phyloP scores from a whole-genome alignment of 2,797 vertebrate genomes.

The Sebastes dallii region DNA sequence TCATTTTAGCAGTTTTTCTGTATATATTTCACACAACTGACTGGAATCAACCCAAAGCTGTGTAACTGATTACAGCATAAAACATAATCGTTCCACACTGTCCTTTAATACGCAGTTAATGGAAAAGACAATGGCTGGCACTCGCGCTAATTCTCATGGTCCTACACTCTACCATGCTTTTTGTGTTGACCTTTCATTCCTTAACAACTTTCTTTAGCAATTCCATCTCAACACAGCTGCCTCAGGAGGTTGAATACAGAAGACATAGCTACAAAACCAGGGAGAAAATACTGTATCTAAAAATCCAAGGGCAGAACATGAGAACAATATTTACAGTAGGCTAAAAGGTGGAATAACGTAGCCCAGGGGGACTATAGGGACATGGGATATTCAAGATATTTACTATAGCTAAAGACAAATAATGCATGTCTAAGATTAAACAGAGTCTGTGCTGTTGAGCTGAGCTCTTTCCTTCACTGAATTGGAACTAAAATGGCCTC shows the following conservation, averaged over 20 bases:
- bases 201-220: constrained; percentile 31
- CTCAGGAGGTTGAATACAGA: constrained; percentile 19
- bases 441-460: constrained; percentile 62
- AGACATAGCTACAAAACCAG: not conserved
- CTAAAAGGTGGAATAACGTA: not conserved
- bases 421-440: constrained; percentile 63
- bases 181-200: constrained; percentile 40
- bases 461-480: constrained; percentile 72
- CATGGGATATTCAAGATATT: constrained; percentile 18
- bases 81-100: constrained; percentile 7
- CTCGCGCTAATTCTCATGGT: constrained; percentile 24
- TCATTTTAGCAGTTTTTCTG: constrained; percentile 29
- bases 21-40: constrained; percentile 32
- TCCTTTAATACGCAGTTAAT: constrained; percentile 7
- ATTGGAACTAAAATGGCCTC: constrained; percentile 84
- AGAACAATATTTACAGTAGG: not conserved
- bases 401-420: constrained; percentile 54
- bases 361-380: not conserved
- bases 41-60: constrained; percentile 16
- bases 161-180: not conserved
- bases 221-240: constrained; percentile 17
- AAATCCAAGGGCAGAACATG: not conserved
- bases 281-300: not conserved
- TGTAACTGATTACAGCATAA: constrained; percentile 34
- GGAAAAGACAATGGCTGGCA: constrained; percentile 19